These are phyloP conservation scores for Andrena minutula DNA, from an alignment of 2,888 invertebrate genomes.

Conservation along the genomic window DNA sequence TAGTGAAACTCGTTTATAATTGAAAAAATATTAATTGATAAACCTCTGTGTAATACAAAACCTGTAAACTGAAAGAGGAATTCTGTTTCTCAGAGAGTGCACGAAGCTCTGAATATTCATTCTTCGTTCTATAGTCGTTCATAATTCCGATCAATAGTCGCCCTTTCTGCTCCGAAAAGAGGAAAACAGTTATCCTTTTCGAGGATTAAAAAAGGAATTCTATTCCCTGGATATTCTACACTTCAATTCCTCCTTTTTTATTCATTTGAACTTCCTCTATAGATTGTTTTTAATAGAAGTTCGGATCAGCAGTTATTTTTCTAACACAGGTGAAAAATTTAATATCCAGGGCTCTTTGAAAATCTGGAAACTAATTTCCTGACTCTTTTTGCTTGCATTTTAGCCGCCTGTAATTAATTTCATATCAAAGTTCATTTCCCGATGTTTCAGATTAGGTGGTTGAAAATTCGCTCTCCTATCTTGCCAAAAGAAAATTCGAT, in stretches of 20 bases:
- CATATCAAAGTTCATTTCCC: no score
- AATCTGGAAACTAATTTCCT: background rate
- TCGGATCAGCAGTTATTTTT: constrained; percentile 22
- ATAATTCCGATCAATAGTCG: constrained; percentile 28
- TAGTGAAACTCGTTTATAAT: no score
- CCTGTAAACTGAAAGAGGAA: background rate
- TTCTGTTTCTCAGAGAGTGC: background rate
- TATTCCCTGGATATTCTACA: constrained; percentile 10
- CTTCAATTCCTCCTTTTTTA: background rate
- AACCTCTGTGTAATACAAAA: background rate
- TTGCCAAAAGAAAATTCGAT: no score
- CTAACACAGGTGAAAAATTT: background rate
- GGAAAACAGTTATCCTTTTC: constrained; percentile 3
- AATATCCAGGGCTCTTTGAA: background rate
- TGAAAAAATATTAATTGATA: background rate
- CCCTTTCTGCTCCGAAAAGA: constrained; percentile 11
- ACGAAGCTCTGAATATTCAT: constrained; percentile 2
- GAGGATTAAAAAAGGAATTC: background rate
- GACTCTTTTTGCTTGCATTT: background rate
- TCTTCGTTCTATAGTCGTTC: background rate
- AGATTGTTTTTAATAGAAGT: constrained; percentile 4
- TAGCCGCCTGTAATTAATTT: no score
- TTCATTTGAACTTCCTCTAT: no score
- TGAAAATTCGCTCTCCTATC: no score
- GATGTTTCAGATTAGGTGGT: no score